Base-by-base conservation (phyloP, 2,888 invertebrate genomes). In the Pelosia muscerda region DNA sequence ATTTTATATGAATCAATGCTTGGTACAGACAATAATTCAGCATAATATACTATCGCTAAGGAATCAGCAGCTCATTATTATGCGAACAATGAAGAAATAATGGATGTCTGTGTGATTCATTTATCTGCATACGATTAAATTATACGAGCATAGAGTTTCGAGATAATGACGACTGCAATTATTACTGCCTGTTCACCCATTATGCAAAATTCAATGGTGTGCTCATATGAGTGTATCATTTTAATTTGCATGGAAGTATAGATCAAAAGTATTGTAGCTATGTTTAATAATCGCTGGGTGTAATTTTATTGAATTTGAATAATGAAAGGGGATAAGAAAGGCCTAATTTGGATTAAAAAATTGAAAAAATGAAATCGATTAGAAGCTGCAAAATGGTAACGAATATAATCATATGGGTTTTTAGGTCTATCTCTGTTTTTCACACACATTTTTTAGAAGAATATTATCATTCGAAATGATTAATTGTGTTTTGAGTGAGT, bases 91-190 rank as follows among this genome's bases (percentile, higher is more conserved):
- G 77, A 71, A 73, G 74, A 73, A 71, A 66, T 70, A 78, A 78
- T 65, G 60, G 69, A 67, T 58, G 57, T 66, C 56, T 61, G 71
- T 58, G 63, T 68, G 66, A 57, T 13, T 49, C 53, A 71, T 73
- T 74, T 58, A 66, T 62, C 57, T 38, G 56, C 68, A 76, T 58
- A 69, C 55, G 66, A 26, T 55, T 57, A 73, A 71, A 76, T 74
- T 73, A 66, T 73, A 68, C 49, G 60, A 53, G 71, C 64, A 73
- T 69, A 68, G 63, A 69, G 62, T 34, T 72, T 69, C 66, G 72
- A 81, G 74, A 81, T 79, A 81, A 81, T 78, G 81, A 79, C 55
- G 78, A 53, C 55, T 71, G 80, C 71, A 81, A 79, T 81, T 79
- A 81, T 78, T 72, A 49, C 64, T 79, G 72, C 56, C 70, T 79